A percentile compares a stretch with the other conserved stretches of the same genome.
These are phyloP conservation scores for Bombus turneri DNA, from an alignment of 1,140 invertebrate genomes.

Conservation along the genomic window DNA sequence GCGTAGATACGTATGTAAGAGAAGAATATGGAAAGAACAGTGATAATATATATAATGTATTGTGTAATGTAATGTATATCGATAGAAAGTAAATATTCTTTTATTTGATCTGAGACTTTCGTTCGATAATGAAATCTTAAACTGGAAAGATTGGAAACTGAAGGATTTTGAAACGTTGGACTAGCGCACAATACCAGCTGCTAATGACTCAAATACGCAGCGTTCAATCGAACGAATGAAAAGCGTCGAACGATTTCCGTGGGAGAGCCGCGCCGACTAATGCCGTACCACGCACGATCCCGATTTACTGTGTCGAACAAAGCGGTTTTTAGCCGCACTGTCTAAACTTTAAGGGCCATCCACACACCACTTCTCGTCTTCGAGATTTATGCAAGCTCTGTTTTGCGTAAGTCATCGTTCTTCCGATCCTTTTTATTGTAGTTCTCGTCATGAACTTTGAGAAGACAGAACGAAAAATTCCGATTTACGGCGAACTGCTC, in stretches of 20 bases:
- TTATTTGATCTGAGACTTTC: neutral
- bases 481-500: neutral
- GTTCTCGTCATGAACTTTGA: neutral
- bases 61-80: too few relatives aligned
- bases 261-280: conserved; percentile 21
- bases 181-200: neutral
- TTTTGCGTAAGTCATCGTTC: neutral
- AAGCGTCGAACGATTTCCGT: conserved; percentile 32
- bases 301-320: conserved; percentile 19
- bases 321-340: conserved; percentile 12
- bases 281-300: conserved; percentile 24
- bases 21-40: too few relatives aligned
- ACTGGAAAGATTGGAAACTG: neutral
- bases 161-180: neutral
- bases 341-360: conserved; percentile 9
- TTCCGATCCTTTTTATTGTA: neutral
- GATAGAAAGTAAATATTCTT: neutral
- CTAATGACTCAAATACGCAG: conserved; percentile 13
- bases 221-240: conserved; percentile 30
- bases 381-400: neutral
- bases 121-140: neutral
- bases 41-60: too few relatives aligned
- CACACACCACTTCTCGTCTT: neutral
- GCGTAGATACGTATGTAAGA: too few relatives aligned
- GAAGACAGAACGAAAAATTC: neutral